These are phyloP conservation scores for Dicrurus megarhynchus DNA, from an alignment of 2,113 vertebrate genomes.

Conservation along the genomic window DNA sequence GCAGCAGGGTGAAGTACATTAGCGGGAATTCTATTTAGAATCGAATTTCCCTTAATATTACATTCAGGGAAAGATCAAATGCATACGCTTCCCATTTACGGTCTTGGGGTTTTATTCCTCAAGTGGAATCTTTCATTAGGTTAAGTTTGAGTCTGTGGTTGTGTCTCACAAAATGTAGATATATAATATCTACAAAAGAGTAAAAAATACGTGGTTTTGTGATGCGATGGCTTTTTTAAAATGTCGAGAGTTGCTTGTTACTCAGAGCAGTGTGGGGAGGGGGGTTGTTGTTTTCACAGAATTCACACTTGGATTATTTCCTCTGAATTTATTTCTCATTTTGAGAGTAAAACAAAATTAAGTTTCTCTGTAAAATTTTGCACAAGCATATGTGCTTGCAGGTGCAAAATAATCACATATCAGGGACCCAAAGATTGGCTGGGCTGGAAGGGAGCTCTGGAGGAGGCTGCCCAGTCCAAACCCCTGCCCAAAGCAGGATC, in stretches of 20 bases:
- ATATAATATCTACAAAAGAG: not conserved
- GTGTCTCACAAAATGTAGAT: not conserved
- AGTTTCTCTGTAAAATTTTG: not conserved
- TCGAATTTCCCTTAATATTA: not conserved
- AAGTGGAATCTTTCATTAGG: not conserved
- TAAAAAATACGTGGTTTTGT: not conserved
- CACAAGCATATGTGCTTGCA: not conserved
- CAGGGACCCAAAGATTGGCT: not conserved
- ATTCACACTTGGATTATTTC: not conserved
- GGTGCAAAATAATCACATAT: not conserved
- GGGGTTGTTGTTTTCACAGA: not conserved
- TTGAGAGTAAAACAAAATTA: not conserved
- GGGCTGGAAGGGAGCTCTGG: not conserved
- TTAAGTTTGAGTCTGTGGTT: not conserved
- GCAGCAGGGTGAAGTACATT: too few relatives aligned
- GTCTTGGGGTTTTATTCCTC: not conserved
- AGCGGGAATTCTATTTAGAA: not conserved
- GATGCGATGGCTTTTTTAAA: not conserved
- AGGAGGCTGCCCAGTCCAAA: not conserved
- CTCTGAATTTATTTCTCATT: not conserved
- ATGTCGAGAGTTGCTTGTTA: not conserved
- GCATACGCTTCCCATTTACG: not conserved
- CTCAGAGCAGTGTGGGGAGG: rapidly evolving
- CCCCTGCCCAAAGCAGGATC: not conserved
- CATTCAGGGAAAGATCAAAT: not conserved